Percentiles rank a stretch among this genome's conserved stretches.
Conservation (phyloP, 2,888 invertebrate species). For the Patella depressa region DNA sequence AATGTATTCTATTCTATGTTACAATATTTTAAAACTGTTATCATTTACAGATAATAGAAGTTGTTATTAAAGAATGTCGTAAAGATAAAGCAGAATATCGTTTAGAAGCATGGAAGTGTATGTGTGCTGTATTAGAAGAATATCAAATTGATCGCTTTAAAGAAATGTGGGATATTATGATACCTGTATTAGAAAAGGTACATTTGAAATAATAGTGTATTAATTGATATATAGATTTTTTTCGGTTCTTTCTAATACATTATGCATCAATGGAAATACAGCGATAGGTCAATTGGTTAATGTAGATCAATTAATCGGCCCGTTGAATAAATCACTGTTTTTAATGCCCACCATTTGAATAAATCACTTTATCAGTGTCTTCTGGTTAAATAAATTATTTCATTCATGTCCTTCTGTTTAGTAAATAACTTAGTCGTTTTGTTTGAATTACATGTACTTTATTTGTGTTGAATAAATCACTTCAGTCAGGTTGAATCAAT, state of each 20-base stretch:
- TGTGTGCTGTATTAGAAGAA: slow-evolving; percentile 82
- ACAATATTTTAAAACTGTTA: background rate
- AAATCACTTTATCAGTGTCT: too few species aligned
- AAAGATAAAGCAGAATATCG: slow-evolving; percentile 86
- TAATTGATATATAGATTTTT: background rate
- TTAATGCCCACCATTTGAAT: too few species aligned
- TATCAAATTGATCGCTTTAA: slow-evolving; percentile 82
- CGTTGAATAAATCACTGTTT: too few species aligned
- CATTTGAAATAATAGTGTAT: slow-evolving; percentile 27
- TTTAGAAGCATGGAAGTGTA: slow-evolving; percentile 80
- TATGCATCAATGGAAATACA: too few species aligned
- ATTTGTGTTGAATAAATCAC: too few species aligned
- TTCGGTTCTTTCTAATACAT: background rate
- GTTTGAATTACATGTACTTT: too few species aligned
- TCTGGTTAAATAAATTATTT: too few species aligned
- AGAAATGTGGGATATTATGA: slow-evolving; percentile 83
- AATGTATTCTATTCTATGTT: background rate
- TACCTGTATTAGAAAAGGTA: slow-evolving; percentile 78
- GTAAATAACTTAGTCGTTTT: too few species aligned
- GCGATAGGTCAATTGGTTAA: too few species aligned
- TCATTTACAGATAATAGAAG: slow-evolving; percentile 74
- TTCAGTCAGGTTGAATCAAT: too few species aligned
- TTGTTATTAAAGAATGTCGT: slow-evolving; percentile 83
- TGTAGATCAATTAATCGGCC: too few species aligned
- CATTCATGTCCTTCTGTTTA: too few species aligned